Evolutionary conservation across 2,797 vertebrate species (phyloP).

Genomic region (Dromococcyx pavoninus): DNA sequence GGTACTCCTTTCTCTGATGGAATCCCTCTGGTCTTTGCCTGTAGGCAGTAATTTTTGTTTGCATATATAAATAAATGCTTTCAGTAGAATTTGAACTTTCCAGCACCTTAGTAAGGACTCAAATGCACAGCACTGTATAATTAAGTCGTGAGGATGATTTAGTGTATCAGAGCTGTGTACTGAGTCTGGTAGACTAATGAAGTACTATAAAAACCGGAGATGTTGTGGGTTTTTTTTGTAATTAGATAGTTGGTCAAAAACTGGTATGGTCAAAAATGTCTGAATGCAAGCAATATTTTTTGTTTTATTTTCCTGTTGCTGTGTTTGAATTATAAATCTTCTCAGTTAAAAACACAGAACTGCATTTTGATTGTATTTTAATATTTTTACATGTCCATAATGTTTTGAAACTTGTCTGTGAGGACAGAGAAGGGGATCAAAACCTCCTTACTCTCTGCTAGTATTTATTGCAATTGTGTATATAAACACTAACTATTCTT

Average conservation of each 20-base stretch:
- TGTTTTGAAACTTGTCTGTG: background rate
- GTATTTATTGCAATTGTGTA: background rate
- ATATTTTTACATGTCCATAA: background rate
- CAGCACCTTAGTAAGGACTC: background rate
- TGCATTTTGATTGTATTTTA: background rate
- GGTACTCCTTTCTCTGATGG: background rate
- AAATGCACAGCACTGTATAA: background rate
- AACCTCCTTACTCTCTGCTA: background rate
- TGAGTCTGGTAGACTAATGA: background rate
- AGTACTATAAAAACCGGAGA: background rate
- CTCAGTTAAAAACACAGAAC: background rate
- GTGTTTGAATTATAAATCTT: background rate
- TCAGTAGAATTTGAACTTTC: background rate
- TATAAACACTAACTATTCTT: background rate
- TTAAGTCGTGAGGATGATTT: background rate
- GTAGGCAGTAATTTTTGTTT: background rate
- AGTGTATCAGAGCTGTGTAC: background rate
- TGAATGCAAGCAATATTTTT: background rate
- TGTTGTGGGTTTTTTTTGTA: background rate
- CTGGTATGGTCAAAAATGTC: background rate
- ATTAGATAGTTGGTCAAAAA: background rate
- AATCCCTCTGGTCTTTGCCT: background rate
- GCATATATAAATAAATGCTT: background rate
- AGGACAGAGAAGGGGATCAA: background rate
- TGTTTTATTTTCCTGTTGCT: background rate